These are phyloP conservation scores for Catocala nupta DNA, from an alignment of 2,888 invertebrate species.

Conservation along the genomic window DNA sequence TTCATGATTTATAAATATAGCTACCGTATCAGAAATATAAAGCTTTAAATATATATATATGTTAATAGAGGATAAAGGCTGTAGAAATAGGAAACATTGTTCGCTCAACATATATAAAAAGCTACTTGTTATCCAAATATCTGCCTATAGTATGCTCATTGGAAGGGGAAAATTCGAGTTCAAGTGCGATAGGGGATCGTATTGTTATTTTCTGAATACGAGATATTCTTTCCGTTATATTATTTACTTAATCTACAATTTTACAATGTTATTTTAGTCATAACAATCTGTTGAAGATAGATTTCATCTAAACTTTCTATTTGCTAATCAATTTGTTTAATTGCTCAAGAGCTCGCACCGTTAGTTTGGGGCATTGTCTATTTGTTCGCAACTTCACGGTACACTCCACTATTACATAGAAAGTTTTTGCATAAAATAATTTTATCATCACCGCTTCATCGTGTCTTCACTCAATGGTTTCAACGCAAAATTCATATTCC, in stretches of 20 bases:
- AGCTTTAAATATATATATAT: too few relatives aligned
- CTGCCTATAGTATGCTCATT: too few relatives aligned
- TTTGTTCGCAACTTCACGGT: conserved; percentile 27
- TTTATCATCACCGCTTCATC: conserved; percentile 22
- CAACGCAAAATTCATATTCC: conserved; percentile 21
- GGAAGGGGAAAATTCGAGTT: too few relatives aligned
- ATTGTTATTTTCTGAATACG: too few relatives aligned
- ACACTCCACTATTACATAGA: conserved; percentile 31
- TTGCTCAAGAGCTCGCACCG: conserved; percentile 27
- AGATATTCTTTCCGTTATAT: too few relatives aligned
- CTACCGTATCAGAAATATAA: too few relatives aligned
- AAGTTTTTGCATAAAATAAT: conserved; percentile 33
- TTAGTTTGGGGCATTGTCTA: conserved; percentile 23
- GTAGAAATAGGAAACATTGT: too few relatives aligned
- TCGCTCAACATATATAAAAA: too few relatives aligned
- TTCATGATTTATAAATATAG: too few relatives aligned
- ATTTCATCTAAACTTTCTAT: conserved; percentile 32
- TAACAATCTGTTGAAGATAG: conserved; percentile 4
- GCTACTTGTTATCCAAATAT: too few relatives aligned
- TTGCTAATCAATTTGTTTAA: conserved; percentile 36
- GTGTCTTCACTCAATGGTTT: conserved; percentile 16
- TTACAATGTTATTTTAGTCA: background rate
- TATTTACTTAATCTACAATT: conserved; percentile 13
- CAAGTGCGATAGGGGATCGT: too few relatives aligned
- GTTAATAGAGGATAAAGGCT: too few relatives aligned